Evolutionary conservation across 2,113 vertebrate genomes (phyloP).

Genomic region (Crotophaga sulcirostris): DNA sequence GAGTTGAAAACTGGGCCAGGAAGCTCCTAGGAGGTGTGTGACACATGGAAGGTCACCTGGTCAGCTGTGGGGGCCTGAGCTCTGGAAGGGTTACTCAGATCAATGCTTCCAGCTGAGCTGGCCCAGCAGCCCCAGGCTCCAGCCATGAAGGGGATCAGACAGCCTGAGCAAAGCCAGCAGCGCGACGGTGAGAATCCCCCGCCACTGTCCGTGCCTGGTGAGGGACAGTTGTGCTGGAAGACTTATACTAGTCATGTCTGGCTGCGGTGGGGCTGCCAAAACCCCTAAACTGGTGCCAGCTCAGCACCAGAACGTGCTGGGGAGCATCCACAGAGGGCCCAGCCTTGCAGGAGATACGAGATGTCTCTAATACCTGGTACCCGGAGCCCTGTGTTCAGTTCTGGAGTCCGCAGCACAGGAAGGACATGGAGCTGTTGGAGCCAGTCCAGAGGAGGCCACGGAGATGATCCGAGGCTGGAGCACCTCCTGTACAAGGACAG

Average conservation of each 20-base stretch:
- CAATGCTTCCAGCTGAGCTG: not conserved
- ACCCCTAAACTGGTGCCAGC: not conserved
- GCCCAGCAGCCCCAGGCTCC: not conserved
- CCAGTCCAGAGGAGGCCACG: too few relatives aligned
- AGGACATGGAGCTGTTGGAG: too few relatives aligned
- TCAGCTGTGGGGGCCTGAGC: not conserved
- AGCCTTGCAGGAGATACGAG: not conserved
- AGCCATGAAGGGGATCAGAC: not conserved
- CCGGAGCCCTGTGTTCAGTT: too few relatives aligned
- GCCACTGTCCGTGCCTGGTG: not conserved
- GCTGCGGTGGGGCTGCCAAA: not conserved
- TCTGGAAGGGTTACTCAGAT: not conserved
- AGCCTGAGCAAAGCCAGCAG: not conserved
- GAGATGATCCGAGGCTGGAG: too few relatives aligned
- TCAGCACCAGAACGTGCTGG: fast-evolving
- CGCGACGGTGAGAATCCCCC: not conserved
- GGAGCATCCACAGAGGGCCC: not conserved
- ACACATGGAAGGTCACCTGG: not conserved
- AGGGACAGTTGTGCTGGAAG: fast-evolving
- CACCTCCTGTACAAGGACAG: too few relatives aligned
- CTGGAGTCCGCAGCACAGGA: too few relatives aligned
- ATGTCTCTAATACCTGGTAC: not conserved
- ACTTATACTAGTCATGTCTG: fast-evolving
- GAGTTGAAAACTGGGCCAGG: not conserved
- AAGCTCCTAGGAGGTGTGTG: not conserved